Evolutionary conservation across 2,888 invertebrate genomes (phyloP).

Genomic region (Sicus ferrugineus): DNA sequence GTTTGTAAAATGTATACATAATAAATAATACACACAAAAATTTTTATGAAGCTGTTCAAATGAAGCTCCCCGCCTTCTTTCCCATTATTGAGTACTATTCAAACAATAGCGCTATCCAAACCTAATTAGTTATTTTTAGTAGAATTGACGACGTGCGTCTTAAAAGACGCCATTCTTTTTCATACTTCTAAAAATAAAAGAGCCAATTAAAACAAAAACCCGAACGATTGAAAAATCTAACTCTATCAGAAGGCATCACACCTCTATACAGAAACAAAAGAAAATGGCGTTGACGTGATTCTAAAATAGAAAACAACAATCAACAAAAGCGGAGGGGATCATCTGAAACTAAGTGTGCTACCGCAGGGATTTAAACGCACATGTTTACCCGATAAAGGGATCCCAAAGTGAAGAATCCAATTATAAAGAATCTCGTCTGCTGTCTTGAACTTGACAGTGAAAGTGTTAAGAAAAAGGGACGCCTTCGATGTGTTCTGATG

Average conservation of each 20-base stretch:
- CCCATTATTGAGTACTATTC: no score
- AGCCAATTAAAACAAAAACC: conserved; percentile 25
- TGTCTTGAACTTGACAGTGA: conserved; percentile 26
- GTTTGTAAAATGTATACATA: no score
- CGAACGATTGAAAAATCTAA: conserved; percentile 46
- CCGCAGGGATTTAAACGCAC: conserved; percentile 23
- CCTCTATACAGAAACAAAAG: conserved; percentile 25
- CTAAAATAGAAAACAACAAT: background rate
- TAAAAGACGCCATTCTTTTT: background rate
- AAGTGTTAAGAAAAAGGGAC: conserved; percentile 24
- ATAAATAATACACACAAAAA: no score
- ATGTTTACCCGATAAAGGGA: background rate
- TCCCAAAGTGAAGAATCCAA: background rate
- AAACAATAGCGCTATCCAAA: no score
- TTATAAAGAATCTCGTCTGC: no score
- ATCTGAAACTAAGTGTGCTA: conserved; percentile 12
- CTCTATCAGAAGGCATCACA: conserved; percentile 16
- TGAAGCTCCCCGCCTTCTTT: no score
- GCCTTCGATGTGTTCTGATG: background rate
- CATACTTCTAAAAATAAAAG: conserved; percentile 24
- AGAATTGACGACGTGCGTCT: background rate
- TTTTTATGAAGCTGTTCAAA: no score
- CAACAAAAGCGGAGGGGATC: background rate
- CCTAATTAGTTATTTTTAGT: conserved; percentile 21
- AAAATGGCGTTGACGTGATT: conserved; percentile 1